These are phyloP conservation scores for Magallana angulata DNA, from an alignment of 1,140 invertebrate species.

Conservation along the genomic window DNA sequence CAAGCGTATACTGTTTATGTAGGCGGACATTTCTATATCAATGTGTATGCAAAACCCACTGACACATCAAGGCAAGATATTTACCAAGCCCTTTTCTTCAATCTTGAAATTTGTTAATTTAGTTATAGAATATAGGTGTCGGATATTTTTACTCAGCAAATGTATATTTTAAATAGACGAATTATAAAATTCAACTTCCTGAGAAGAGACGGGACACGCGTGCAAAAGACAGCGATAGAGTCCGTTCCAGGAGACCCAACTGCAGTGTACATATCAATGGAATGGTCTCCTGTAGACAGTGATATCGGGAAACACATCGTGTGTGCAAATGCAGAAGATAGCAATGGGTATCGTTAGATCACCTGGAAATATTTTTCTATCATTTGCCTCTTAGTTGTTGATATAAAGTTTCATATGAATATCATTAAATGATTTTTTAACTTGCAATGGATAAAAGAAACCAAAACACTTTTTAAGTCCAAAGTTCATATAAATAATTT, in stretches of 20 bases:
- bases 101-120: too few relatives aligned
- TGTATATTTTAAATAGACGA: background rate
- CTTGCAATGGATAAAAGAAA: too few relatives aligned
- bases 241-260: too few relatives aligned
- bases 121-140: too few relatives aligned
- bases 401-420: too few relatives aligned
- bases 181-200: background rate
- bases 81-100: background rate
- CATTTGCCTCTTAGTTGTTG: too few relatives aligned
- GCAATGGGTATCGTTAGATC: background rate
- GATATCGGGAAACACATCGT: background rate
- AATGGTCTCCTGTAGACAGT: background rate
- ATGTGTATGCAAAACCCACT: background rate
- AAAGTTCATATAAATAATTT: too few relatives aligned
- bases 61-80: background rate
- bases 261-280: background rate
- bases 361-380: too few relatives aligned
- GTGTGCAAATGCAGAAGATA: background rate
- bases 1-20: conserved; percentile 1
- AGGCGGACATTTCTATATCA: background rate
- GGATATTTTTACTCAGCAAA: too few relatives aligned
- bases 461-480: too few relatives aligned
- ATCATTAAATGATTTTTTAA: too few relatives aligned
- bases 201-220: background rate
- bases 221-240: background rate